Conservation (phyloP, 2,113 vertebrate genomes). For the Nibea coibor region DNA sequence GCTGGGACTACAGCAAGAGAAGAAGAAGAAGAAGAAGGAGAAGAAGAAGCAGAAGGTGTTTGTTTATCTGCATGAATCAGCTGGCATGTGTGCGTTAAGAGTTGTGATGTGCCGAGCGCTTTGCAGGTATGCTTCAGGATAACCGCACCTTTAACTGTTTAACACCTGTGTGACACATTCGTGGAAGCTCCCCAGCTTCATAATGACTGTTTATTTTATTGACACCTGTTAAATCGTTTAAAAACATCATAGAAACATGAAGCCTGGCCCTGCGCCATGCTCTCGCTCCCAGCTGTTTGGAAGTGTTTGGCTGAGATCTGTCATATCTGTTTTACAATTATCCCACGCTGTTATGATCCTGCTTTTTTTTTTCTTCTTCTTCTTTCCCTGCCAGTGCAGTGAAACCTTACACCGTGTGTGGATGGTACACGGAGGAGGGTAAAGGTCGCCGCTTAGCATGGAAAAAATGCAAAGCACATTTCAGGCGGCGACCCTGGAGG, state of each 20-base stretch:
- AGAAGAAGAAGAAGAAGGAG: too few relatives aligned
- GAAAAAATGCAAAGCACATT: conserved; percentile 43
- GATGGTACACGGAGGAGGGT: neutral
- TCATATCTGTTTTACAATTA: neutral
- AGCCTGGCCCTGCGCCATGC: neutral
- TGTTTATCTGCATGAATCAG: conserved; percentile 30
- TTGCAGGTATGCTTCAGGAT: conserved; percentile 64
- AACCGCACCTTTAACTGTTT: too few relatives aligned
- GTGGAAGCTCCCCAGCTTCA: neutral
- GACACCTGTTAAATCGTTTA: neutral
- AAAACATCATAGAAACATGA: too few relatives aligned
- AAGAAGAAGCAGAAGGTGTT: neutral
- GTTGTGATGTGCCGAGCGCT: conserved; percentile 25
- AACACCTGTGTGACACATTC: neutral
- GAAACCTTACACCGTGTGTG: conserved; percentile 55
- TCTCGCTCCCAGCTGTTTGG: neutral
- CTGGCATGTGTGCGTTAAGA: conserved; percentile 64
- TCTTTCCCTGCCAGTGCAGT: conserved; percentile 20
- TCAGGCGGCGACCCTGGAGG: conserved; percentile 23
- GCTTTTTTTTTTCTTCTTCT: neutral
- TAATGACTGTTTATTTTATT: neutral
- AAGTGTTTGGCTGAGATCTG: neutral
- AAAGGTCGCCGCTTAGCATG: conserved; percentile 51
- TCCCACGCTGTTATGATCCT: conserved; percentile 20
- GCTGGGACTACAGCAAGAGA: too few relatives aligned